Percentiles rank a stretch among this genome's conserved stretches.
phyloP scores from a whole-genome alignment of 2,888 invertebrate genomes.

The Lordiphosa andalusiaca region DNA sequence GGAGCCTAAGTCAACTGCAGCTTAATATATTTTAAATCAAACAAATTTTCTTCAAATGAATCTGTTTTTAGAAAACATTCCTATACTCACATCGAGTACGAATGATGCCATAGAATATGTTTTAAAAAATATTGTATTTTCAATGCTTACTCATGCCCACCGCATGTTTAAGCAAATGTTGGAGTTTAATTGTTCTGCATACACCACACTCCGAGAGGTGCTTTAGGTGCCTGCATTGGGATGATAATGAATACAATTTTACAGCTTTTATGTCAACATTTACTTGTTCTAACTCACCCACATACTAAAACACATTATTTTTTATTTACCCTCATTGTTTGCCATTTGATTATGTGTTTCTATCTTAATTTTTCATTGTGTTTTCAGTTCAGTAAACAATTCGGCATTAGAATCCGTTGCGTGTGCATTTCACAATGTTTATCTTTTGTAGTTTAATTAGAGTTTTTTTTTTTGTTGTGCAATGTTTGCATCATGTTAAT shows the following conservation, averaged over 20 bases:
- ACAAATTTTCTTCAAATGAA: slow-evolving; percentile 12
- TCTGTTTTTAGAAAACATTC: neutral
- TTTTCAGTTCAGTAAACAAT: slow-evolving; percentile 48
- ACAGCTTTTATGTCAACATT: slow-evolving; percentile 1
- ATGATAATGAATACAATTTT: slow-evolving; percentile 7
- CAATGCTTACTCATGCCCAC: too few relatives aligned
- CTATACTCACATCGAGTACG: slow-evolving; percentile 8
- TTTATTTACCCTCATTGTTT: slow-evolving; percentile 42
- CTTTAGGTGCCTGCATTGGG: slow-evolving; percentile 8
- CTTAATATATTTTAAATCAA: neutral
- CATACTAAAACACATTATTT: slow-evolving; percentile 3
- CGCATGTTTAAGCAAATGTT: neutral
- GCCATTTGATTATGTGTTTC: slow-evolving; percentile 54
- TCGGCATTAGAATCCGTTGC: slow-evolving; percentile 26
- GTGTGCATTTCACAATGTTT: slow-evolving; percentile 42
- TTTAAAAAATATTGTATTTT: slow-evolving; percentile 1
- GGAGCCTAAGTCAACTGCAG: too few relatives aligned
- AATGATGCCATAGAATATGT: slow-evolving; percentile 28
- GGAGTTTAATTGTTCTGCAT: slow-evolving; percentile 4
- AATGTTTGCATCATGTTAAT: slow-evolving; percentile 63
- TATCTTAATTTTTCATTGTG: slow-evolving; percentile 54
- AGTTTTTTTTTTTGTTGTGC: slow-evolving; percentile 14
- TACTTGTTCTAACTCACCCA: neutral
- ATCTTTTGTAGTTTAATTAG: slow-evolving; percentile 43
- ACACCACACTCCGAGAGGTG: neutral